Evolutionary conservation across 2,888 invertebrate species (phyloP).

Genomic region (Cerceris rybyensis): DNA sequence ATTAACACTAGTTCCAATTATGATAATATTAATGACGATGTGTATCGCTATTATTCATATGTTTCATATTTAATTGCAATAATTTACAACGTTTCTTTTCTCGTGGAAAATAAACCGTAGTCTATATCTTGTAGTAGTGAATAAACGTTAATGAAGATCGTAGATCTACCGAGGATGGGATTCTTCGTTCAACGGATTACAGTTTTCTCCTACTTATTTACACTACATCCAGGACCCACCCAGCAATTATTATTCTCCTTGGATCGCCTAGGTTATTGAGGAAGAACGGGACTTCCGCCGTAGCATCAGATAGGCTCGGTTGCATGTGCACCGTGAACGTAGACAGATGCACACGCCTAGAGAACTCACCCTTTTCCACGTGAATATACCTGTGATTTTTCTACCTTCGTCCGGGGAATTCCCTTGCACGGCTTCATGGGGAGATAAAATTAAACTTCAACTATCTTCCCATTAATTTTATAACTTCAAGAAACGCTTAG

Average conservation of each 20-base stretch:
- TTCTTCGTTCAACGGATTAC: constrained; percentile 16
- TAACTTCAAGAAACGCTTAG: no score
- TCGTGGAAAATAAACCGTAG: no score
- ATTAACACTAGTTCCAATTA: no score
- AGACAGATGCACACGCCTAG: constrained; percentile 43
- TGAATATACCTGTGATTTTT: constrained; percentile 46
- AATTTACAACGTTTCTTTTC: no score
- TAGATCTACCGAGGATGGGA: not conserved
- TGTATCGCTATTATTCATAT: no score
- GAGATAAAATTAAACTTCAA: no score
- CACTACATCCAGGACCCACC: constrained; percentile 22
- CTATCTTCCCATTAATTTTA: no score
- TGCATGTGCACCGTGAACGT: constrained; percentile 54
- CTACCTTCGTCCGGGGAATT: constrained; percentile 44
- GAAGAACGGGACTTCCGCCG: constrained; percentile 72
- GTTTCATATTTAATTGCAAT: no score
- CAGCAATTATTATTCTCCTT: constrained; percentile 68
- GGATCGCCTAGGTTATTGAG: constrained; percentile 70
- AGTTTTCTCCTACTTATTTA: constrained; percentile 31
- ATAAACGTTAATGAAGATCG: no score
- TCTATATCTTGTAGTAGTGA: no score
- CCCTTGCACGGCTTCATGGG: not conserved
- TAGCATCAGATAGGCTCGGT: constrained; percentile 67
- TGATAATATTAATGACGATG: no score
- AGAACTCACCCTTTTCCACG: not conserved